phyloP scores from a whole-genome alignment of 2,113 vertebrate species.

The Numida meleagris region DNA sequence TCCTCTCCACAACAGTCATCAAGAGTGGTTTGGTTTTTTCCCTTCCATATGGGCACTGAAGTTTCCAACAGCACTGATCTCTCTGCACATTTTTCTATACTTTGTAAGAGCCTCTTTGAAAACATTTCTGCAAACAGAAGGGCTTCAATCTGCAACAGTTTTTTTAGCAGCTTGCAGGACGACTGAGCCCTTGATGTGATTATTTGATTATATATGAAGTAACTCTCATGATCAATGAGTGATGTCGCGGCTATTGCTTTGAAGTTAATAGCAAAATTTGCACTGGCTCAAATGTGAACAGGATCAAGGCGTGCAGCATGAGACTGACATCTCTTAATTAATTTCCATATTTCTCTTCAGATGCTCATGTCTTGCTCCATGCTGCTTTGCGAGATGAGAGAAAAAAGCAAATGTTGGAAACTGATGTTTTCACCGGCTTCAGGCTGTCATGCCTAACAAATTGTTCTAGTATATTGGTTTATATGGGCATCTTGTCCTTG shows the following conservation, averaged over 20 bases:
- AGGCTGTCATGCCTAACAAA: conserved; percentile 57
- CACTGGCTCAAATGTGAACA: conserved; percentile 30
- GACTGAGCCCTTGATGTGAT: conserved; percentile 47
- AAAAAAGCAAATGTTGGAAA: conserved; percentile 20
- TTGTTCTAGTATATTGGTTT: conserved; percentile 14
- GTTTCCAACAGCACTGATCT: conserved; percentile 51
- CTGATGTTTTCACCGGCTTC: conserved; percentile 1
- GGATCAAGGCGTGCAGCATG: conserved; percentile 51
- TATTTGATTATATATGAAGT: conserved; percentile 47
- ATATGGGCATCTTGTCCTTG: conserved; percentile 24
- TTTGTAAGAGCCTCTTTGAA: conserved; percentile 44
- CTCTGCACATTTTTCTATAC: conserved; percentile 42
- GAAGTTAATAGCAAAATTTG: conserved; percentile 55
- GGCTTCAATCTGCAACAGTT: conserved; percentile 46
- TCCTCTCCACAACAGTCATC: conserved; percentile 50
- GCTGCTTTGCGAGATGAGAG: conserved; percentile 19
- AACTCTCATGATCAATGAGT: conserved; percentile 46
- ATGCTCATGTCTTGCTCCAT: conserved; percentile 26
- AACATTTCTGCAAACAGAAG: conserved; percentile 28
- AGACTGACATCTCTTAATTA: conserved; percentile 30
- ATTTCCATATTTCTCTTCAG: conserved; percentile 61
- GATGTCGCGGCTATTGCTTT: conserved; percentile 47
- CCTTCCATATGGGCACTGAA: conserved; percentile 53
- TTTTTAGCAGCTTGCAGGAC: conserved; percentile 49
- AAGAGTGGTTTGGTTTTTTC: conserved; percentile 28